Conservation (phyloP, 2,888 invertebrate genomes). For the Nomada flava region DNA sequence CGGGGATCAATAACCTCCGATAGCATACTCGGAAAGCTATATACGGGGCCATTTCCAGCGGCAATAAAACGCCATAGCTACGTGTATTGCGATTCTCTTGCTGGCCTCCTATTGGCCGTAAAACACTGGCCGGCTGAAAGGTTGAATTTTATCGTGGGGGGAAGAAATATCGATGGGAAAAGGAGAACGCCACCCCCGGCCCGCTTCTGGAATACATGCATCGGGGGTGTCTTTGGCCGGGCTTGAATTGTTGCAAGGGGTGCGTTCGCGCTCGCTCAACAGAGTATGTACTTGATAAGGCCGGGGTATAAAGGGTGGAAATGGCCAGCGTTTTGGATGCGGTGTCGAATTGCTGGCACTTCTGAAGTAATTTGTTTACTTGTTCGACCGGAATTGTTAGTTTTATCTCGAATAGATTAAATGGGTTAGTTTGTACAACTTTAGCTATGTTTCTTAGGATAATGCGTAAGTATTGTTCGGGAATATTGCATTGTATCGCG, state of each 20-base stretch:
- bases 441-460: no score
- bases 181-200: conserved; percentile 68
- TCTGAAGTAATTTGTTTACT: not conserved
- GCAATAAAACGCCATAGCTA: conserved; percentile 83
- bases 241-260: conserved; percentile 56
- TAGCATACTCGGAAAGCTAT: conserved; percentile 82
- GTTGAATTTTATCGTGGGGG: conserved; percentile 82
- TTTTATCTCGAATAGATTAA: no score
- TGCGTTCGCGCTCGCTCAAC: conserved; percentile 41
- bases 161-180: conserved; percentile 81
- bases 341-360: not conserved
- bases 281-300: conserved; percentile 48
- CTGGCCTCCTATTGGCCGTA: conserved; percentile 82
- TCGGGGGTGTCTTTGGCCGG: conserved; percentile 55
- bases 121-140: conserved; percentile 83
- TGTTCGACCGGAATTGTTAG: not conserved
- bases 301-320: conserved; percentile 37
- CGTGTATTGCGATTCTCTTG: conserved; percentile 83
- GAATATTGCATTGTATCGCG: no score
- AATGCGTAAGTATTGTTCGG: no score
- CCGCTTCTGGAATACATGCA: conserved; percentile 52
- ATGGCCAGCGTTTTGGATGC: not conserved
- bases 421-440: no score
- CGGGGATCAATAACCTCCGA: conserved; percentile 84
- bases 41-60: conserved; percentile 82